phyloP scores from a whole-genome alignment of 2,113 vertebrate species.

The Osmerus eperlanus region DNA sequence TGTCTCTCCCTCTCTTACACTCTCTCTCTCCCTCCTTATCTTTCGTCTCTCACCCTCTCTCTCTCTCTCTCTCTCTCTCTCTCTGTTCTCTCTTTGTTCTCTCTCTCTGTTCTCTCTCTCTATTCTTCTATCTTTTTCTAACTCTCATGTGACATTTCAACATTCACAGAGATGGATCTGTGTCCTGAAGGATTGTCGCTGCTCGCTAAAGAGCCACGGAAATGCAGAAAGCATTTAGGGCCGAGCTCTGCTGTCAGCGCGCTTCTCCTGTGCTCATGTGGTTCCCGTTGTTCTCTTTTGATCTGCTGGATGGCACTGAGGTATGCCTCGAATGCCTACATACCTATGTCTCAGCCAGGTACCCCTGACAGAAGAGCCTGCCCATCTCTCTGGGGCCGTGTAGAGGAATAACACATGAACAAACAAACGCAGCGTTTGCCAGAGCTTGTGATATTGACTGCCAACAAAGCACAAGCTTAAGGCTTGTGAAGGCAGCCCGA shows the following conservation, averaged over 20 bases:
- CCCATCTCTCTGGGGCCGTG: slow-evolving; percentile 3
- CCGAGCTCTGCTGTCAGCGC: slow-evolving; percentile 27
- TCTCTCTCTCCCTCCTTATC: neutral
- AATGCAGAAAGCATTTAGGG: slow-evolving; percentile 48
- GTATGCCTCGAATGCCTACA: neutral
- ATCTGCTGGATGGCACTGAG: neutral
- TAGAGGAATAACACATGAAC: slow-evolving; percentile 10
- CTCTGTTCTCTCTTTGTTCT: neutral
- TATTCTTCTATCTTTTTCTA: too few relatives aligned
- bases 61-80: neutral
- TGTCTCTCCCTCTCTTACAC: neutral
- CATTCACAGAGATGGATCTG: slow-evolving; percentile 36
- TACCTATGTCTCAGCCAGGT: slow-evolving; percentile 8
- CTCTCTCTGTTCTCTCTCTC: too few relatives aligned
- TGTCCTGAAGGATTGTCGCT: slow-evolving; percentile 31
- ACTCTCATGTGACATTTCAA: slow-evolving; percentile 54
- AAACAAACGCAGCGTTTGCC: slow-evolving; percentile 8
- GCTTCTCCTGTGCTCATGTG: slow-evolving; percentile 1
- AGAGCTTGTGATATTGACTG: neutral
- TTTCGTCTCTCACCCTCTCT: neutral
- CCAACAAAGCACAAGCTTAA: slow-evolving; percentile 9
- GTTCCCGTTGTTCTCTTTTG: slow-evolving; percentile 14
- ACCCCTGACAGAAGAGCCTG: neutral
- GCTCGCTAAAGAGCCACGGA: slow-evolving; percentile 4
- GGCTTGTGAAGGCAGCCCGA: neutral